Conservation (phyloP, 2,113 vertebrate species). For the Oostethus manadensis region DNA sequence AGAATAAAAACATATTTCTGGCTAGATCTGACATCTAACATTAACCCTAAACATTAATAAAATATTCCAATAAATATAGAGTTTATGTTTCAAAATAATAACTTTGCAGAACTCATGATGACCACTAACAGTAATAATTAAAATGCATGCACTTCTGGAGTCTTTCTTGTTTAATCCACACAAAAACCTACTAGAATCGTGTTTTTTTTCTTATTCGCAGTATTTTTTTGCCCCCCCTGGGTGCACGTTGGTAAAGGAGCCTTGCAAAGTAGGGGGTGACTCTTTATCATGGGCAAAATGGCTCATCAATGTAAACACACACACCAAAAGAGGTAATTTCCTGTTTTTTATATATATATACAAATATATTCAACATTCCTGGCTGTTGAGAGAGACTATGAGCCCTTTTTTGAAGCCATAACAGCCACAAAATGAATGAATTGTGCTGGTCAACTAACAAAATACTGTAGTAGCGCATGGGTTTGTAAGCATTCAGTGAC, state of each 20-base stretch:
- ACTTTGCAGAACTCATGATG: slow-evolving; percentile 64
- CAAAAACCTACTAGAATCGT: neutral
- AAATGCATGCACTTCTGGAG: slow-evolving; percentile 71
- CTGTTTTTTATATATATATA: slow-evolving; percentile 11
- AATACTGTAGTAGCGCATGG: slow-evolving; percentile 68
- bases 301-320: no score
- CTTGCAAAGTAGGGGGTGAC: slow-evolving; percentile 12
- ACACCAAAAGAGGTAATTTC: slow-evolving; percentile 31
- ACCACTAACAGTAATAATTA: slow-evolving; percentile 52
- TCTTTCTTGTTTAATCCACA: slow-evolving; percentile 37
- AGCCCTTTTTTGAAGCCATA: slow-evolving; percentile 60
- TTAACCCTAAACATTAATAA: slow-evolving; percentile 56
- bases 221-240: slow-evolving; percentile 25
- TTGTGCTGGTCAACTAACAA: slow-evolving; percentile 50
- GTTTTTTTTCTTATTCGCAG: slow-evolving; percentile 19
- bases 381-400: slow-evolving; percentile 39
- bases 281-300: slow-evolving; percentile 28
- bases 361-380: slow-evolving; percentile 37
- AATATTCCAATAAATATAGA: slow-evolving; percentile 68
- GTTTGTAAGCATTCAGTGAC: slow-evolving; percentile 67
- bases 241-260: slow-evolving; percentile 4
- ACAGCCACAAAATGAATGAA: slow-evolving; percentile 45
- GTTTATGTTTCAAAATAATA: slow-evolving; percentile 70
- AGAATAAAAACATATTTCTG: no score
- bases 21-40: slow-evolving; percentile 39